These are phyloP conservation scores for Contarinia nasturtii DNA, from an alignment of 1,140 invertebrate species.

Conservation along the genomic window DNA sequence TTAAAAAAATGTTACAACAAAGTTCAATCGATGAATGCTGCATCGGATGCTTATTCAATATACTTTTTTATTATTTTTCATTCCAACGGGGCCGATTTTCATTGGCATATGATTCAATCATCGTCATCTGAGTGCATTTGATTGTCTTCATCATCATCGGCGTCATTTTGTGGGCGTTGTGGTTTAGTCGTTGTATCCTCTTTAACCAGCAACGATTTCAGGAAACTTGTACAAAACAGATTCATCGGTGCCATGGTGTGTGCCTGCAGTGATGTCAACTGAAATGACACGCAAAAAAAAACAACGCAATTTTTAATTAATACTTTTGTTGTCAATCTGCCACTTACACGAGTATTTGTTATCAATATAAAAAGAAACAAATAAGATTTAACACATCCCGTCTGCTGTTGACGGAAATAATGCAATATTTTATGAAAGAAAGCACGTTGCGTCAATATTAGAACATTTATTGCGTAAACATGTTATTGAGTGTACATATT, in stretches of 20 bases:
- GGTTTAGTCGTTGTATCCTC: constrained; percentile 6
- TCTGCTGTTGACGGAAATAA: constrained; percentile 1
- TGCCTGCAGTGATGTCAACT: constrained; percentile 28
- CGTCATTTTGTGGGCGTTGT: constrained; percentile 3
- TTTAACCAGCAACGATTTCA: constrained; percentile 23
- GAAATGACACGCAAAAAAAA: constrained; percentile 15
- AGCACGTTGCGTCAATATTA: background rate
- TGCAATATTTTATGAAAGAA: background rate
- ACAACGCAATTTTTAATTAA: background rate
- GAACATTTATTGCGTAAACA: too few relatives aligned
- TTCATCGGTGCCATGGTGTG: constrained; percentile 31
- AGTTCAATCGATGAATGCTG: too few relatives aligned
- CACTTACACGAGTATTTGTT: background rate
- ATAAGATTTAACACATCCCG: background rate
- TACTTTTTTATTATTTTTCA: too few relatives aligned
- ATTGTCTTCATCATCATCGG: constrained; percentile 6
- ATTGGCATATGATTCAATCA: too few relatives aligned
- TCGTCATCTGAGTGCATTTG: too few relatives aligned
- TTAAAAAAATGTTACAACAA: too few relatives aligned
- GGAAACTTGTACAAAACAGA: constrained; percentile 27
- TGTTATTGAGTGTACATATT: too few relatives aligned
- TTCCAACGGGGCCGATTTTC: too few relatives aligned
- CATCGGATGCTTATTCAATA: too few relatives aligned
- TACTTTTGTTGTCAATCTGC: background rate
- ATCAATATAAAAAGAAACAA: too few relatives aligned